Percentiles rank a stretch among this genome's conserved stretches.
Conservation (phyloP, 2,888 invertebrate genomes). For the Vannuccia rotundouncinata region DNA sequence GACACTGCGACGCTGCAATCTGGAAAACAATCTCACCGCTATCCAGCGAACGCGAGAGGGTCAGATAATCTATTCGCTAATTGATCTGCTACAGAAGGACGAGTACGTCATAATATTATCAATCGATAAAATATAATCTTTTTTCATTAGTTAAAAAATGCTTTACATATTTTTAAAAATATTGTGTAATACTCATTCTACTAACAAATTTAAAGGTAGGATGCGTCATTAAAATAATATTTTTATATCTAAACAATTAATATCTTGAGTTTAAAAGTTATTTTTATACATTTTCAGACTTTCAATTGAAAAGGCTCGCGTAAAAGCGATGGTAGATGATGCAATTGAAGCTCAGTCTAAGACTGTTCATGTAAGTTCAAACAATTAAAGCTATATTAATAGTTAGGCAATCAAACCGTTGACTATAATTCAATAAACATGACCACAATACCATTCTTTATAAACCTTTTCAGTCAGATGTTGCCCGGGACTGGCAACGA, state of each 20-base stretch:
- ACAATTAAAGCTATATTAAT: background rate
- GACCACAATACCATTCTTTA: no score
- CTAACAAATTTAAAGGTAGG: no score
- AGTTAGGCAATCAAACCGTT: background rate
- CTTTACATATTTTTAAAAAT: no score
- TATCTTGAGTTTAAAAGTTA: no score
- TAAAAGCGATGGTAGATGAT: background rate
- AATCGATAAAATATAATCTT: no score
- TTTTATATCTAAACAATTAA: no score
- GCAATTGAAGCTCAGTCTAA: background rate
- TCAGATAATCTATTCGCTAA: slow-evolving; percentile 9
- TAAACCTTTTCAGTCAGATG: background rate
- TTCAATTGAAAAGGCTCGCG: background rate
- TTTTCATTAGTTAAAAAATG: no score
- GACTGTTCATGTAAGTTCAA: background rate
- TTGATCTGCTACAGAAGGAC: slow-evolving; percentile 2
- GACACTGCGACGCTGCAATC: slow-evolving; percentile 7
- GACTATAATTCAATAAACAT: no score
- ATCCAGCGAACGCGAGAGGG: slow-evolving; percentile 12
- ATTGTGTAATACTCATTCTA: no score
- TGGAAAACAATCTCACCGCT: slow-evolving; percentile 31
- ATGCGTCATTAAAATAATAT: no score
- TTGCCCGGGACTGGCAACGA: background rate
- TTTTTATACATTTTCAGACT: background rate
- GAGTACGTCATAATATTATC: no score